Base-by-base conservation (phyloP, 2,888 invertebrate species). In the Eupeodes luniger region DNA sequence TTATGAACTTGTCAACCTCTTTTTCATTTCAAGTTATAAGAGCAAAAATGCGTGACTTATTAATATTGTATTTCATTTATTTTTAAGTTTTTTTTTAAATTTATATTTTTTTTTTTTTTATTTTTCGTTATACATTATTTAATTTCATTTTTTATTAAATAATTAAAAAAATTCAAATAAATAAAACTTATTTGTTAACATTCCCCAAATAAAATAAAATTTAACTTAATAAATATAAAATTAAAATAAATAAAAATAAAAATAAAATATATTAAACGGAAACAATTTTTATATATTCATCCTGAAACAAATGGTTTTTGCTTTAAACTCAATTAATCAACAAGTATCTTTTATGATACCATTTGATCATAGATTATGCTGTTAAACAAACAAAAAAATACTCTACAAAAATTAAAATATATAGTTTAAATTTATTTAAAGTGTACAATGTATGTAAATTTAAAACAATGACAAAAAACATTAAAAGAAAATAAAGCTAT, bases 391-490 rank as follows among this genome's bases (percentile, higher is more conserved):
- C 14, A 59, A 14, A 10, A 47, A 47, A 47, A 49, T 66, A 55
- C 10, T 10, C 55, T 19, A 55, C 10, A 2, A n/a, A 16, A n/a
- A 44, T 1, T n/a, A 36, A 16, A 19, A 62, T 0, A 40, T 14
- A 55, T 55, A 40, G 40, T 70, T 70, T 40, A 55, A 40, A 19
- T 55, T 40, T 4, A 70, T 57, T 53, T 62, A 12, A 79, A 64
- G 4, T 40, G 53, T 34, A 44, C 44, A 70, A 78, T 75, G 67
- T 81, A 78, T 75, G 67, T 82, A 89, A 83, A 89, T 66, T 77
- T 40, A 82, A 69, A 14, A 34, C 10, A 61, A 51, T 27, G 27
- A 27, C 27, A 11, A 5, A 19, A 53, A 11, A 57, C 40, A 51
- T 7, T 51, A 53, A 53, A 59, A 16, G 47, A 77, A 61, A 82